Conservation (phyloP, 1,140 invertebrate species). For the Papilio xuthus region DNA sequence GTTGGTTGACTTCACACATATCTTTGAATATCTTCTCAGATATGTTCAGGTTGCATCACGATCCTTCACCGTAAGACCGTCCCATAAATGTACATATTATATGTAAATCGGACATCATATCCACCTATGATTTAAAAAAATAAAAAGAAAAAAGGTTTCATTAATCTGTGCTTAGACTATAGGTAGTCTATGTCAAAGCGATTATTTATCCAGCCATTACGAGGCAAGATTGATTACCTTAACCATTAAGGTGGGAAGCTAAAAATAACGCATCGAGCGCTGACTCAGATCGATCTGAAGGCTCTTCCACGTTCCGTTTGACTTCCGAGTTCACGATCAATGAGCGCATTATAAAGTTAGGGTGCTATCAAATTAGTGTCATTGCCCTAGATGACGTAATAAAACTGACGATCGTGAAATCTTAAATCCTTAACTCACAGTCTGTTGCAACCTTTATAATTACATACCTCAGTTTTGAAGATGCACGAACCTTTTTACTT, state of each 20-base stretch:
- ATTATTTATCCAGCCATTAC: constrained; percentile 25
- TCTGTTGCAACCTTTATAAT: too few relatives aligned
- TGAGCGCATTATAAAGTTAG: constrained; percentile 9
- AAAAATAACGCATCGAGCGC: constrained; percentile 27
- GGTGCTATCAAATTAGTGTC: constrained; percentile 2
- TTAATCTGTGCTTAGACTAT: constrained; percentile 7
- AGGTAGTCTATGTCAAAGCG: neutral
- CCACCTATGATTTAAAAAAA: neutral
- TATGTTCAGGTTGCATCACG: too few relatives aligned
- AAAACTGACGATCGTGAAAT: neutral
- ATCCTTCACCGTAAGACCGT: too few relatives aligned
- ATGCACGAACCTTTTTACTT: neutral
- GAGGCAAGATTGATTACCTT: constrained; percentile 31
- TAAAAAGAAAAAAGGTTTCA: neutral
- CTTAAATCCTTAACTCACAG: neutral
- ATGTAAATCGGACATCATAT: too few relatives aligned
- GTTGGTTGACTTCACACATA: too few relatives aligned
- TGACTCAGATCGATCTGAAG: constrained; percentile 34
- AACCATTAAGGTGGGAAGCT: constrained; percentile 29
- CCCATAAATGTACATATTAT: too few relatives aligned
- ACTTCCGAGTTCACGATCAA: constrained; percentile 31
- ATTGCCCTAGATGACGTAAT: neutral
- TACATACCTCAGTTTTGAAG: neutral
- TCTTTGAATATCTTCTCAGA: too few relatives aligned
- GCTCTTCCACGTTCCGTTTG: constrained; percentile 27